A percentile compares a stretch with the other conserved stretches of the same genome.
These are phyloP conservation scores for Amblyornis subalaris DNA, from an alignment of 2,113 vertebrate species.

Conservation along the genomic window DNA sequence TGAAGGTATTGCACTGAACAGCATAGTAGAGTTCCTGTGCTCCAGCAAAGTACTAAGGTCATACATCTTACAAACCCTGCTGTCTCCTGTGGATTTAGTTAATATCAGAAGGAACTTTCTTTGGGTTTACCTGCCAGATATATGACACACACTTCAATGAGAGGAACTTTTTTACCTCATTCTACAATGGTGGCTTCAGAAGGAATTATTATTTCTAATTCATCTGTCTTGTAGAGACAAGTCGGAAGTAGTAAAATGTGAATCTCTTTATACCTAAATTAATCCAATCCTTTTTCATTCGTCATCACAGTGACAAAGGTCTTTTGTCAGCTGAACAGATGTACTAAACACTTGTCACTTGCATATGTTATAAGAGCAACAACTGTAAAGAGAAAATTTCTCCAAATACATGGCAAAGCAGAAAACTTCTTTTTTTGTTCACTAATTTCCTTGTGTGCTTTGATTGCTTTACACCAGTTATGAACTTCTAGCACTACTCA, in stretches of 20 bases:
- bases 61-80: constrained; percentile 41
- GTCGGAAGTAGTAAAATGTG: constrained; percentile 47
- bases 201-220: constrained; percentile 59
- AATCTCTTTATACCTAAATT: constrained; percentile 61
- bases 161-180: constrained; percentile 43
- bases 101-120: constrained; percentile 58
- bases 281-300: constrained; percentile 50
- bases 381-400: constrained; percentile 13
- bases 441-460: constrained; percentile 6
- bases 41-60: neutral
- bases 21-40: neutral
- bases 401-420: constrained; percentile 26
- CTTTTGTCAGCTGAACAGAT: constrained; percentile 43
- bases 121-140: constrained; percentile 52
- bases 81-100: constrained; percentile 48
- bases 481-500: neutral
- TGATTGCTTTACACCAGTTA: neutral
- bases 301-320: constrained; percentile 23
- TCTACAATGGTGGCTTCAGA: constrained; percentile 36
- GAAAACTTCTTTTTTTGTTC: neutral
- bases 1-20: neutral
- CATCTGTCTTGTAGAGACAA: constrained; percentile 37
- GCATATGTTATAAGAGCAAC: neutral
- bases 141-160: constrained; percentile 48
- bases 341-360: constrained; percentile 55